A percentile compares a stretch with the other conserved stretches of the same genome.
Evolutionary conservation across 2,888 invertebrate species (phyloP).

Genomic region (Drosophila atripex): DNA sequence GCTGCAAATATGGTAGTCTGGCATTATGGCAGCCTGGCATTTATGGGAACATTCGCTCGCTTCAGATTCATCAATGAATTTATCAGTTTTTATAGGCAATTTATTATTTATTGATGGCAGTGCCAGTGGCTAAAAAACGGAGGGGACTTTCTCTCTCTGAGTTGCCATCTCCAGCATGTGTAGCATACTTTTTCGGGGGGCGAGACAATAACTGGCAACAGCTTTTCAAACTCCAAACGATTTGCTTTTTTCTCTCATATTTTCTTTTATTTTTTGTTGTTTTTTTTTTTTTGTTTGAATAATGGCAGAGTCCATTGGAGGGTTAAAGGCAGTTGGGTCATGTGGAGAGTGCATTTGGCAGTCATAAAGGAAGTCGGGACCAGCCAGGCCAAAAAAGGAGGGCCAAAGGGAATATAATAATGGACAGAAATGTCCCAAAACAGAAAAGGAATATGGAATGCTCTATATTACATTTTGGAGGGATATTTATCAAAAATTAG

Average conservation of each 20-base stretch:
- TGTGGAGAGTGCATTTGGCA: conserved; percentile 33
- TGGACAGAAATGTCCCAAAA: neutral
- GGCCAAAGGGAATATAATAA: conserved; percentile 33
- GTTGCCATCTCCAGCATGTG: conserved; percentile 10
- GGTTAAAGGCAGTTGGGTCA: conserved; percentile 22
- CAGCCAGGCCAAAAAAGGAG: conserved; percentile 30
- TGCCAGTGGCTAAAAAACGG: conserved; percentile 20
- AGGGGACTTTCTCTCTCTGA: neutral
- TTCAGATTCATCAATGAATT: conserved; percentile 73
- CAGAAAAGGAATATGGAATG: conserved; percentile 2
- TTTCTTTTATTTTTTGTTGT: conserved; percentile 18
- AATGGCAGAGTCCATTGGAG: conserved; percentile 16
- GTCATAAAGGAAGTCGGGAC: conserved; percentile 21
- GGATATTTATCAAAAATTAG: no score
- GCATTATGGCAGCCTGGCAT: conserved; percentile 37
- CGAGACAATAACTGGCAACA: conserved; percentile 55
- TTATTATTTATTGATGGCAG: conserved; percentile 75
- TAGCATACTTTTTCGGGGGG: conserved; percentile 38
- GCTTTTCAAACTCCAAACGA: conserved; percentile 50
- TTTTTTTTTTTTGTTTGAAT: conserved; percentile 29
- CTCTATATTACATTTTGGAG: neutral
- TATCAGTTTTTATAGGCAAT: conserved; percentile 77
- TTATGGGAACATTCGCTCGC: conserved; percentile 24
- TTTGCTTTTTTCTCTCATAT: conserved; percentile 10
- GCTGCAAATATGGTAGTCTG: conserved; percentile 46